Evolutionary conservation across 2,797 vertebrate species (phyloP), one percentile per base, ranked within the genome.

Genomic region (Galaxias olidus): DNA sequence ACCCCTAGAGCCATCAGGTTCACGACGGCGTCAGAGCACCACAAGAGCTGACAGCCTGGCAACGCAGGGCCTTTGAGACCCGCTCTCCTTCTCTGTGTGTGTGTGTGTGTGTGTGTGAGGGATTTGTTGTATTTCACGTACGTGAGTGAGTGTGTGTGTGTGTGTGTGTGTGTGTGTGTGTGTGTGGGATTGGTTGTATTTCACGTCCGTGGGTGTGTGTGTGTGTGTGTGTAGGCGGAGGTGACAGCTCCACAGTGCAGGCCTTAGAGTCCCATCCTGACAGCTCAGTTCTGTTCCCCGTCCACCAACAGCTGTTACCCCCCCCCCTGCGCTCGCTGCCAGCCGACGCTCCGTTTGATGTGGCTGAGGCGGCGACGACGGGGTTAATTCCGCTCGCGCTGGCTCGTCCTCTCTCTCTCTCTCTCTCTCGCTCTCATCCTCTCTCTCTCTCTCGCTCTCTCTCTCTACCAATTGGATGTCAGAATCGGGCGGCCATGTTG

Each of bases 241-340:
- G 52, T 54, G 20, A 57, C 55, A 57, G n/a, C 42, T 30, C 30
- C 30, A 30, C 30, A 30, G 30, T 30, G 19, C 8, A 12, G 41
- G 42, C 64, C 69, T 73, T 67, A 74, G 70, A 74, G 79, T 73
- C 77, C 74, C 67, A 72, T 72, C 65, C 63, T 88, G 89, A 89
- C 86, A 89, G 86, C 86, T 87, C 76, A 65, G 85, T 72, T 85
- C 86, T 89, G 85, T 77, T 85, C 79, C 76, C 76, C 76, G 83
- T 88, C 84, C 82, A 71, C 79, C 73, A 79, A 79, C 89, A 89
- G 89, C 87, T 90, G 90, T 86, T 89, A 76, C 70, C 55, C 68
- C 71, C 80, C 69, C 71, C 58, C 73, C 48, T 66, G 65, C 57
- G 78, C 30, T 30, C 6, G 30, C 30, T 30, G 67, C 63, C 77